Evolutionary conservation across 2,888 invertebrate genomes (phyloP).

Genomic region (Caradrina kadenii): DNA sequence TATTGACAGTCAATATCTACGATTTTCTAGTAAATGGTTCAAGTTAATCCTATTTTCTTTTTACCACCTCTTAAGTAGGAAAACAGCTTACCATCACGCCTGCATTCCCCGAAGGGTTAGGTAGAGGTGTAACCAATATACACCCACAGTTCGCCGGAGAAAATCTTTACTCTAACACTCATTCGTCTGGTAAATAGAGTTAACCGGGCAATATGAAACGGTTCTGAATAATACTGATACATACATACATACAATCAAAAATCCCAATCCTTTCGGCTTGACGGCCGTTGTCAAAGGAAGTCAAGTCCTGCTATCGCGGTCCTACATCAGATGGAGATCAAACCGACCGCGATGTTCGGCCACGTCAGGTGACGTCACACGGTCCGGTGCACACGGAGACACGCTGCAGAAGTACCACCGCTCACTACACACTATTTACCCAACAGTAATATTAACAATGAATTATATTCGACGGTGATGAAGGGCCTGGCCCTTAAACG

Average conservation of each 20-base stretch:
- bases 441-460: too few relatives aligned
- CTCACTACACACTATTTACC: too few relatives aligned
- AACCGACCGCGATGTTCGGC: constrained; percentile 56
- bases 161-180: too few relatives aligned
- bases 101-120: too few relatives aligned
- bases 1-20: not conserved
- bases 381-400: constrained; percentile 35
- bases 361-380: constrained; percentile 60
- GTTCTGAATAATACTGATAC: not conserved
- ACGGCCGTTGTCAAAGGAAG: constrained; percentile 34
- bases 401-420: constrained; percentile 18
- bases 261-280: constrained; percentile 34
- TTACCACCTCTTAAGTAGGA: too few relatives aligned
- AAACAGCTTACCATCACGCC: too few relatives aligned
- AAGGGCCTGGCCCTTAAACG: too few relatives aligned
- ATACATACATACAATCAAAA: constrained; percentile 8
- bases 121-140: too few relatives aligned
- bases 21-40: too few relatives aligned
- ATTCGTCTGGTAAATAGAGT: not conserved
- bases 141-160: too few relatives aligned
- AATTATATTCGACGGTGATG: too few relatives aligned
- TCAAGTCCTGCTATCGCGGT: constrained; percentile 34
- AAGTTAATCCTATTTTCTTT: too few relatives aligned
- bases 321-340: constrained; percentile 52
- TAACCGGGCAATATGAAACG: constrained; percentile 11